Conservation (phyloP, 2,113 vertebrate species). For the Suricata suricatta region DNA sequence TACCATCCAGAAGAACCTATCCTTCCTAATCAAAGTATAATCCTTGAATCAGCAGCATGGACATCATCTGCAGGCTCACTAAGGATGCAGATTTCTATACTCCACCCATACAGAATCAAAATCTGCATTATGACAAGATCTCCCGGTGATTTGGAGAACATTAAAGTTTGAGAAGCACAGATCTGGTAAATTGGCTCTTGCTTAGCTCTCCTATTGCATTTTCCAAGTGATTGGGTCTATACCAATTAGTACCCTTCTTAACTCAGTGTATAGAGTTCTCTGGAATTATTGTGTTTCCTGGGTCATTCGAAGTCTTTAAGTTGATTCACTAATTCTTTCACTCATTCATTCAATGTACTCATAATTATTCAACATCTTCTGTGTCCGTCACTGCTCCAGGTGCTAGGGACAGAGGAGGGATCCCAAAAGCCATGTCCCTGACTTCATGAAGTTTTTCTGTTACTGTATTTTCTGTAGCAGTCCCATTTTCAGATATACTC, state of each 20-base stretch:
- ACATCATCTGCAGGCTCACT: background rate
- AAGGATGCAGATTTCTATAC: background rate
- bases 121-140: background rate
- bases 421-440: background rate
- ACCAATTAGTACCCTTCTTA: background rate
- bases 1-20: background rate
- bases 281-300: background rate
- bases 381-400: background rate
- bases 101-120: background rate
- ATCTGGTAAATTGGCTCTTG: background rate
- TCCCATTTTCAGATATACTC: background rate
- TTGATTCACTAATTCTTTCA: background rate
- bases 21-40: background rate
- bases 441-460: slow-evolving; percentile 9
- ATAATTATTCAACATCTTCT: background rate
- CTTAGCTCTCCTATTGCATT: background rate
- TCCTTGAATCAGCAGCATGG: background rate
- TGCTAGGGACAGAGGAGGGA: background rate
- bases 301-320: background rate
- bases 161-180: background rate
- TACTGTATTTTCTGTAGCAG: background rate
- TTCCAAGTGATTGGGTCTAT: background rate
- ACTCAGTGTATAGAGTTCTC: background rate
- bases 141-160: background rate
- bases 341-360: background rate